Evolutionary conservation across 2,888 invertebrate genomes (phyloP).

Genomic region (Corythucha ciliata): DNA sequence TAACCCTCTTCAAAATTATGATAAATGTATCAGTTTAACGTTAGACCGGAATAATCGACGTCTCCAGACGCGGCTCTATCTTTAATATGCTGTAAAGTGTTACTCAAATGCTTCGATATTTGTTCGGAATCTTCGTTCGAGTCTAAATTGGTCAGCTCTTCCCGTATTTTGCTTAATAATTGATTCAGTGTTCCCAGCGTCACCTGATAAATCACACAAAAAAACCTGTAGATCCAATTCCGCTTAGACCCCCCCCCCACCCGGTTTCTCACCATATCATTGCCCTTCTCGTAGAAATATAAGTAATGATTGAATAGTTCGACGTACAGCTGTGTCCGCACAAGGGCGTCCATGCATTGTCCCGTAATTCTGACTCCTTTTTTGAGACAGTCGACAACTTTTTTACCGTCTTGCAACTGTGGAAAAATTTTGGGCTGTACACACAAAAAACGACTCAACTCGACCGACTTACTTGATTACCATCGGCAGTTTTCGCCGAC

Average conservation of each 20-base stretch:
- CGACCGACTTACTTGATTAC: constrained; percentile 42
- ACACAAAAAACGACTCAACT: background rate
- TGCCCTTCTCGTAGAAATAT: constrained; percentile 84
- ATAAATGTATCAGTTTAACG: background rate
- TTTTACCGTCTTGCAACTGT: constrained; percentile 77
- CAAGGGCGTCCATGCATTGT: constrained; percentile 94
- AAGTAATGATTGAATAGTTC: constrained; percentile 91
- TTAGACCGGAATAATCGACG: constrained; percentile 42
- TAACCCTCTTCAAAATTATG: background rate
- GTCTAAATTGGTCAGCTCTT: constrained; percentile 87
- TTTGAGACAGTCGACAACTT: constrained; percentile 89
- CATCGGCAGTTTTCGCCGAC: constrained; percentile 62
- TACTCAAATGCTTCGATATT: constrained; percentile 89
- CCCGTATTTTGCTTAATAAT: constrained; percentile 83
- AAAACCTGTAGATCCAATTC: background rate
- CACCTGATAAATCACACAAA: constrained; percentile 8
- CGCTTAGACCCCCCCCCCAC: background rate
- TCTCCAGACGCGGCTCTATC: constrained; percentile 59
- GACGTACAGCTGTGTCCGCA: constrained; percentile 91
- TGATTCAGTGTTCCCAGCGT: constrained; percentile 40
- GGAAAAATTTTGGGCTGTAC: background rate
- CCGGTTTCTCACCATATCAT: constrained; percentile 50
- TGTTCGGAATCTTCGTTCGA: constrained; percentile 93
- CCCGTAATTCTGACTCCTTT: constrained; percentile 91
- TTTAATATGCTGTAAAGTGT: constrained; percentile 73